phyloP scores from a whole-genome alignment of 2,888 invertebrate species.

The Eilema caniola region DNA sequence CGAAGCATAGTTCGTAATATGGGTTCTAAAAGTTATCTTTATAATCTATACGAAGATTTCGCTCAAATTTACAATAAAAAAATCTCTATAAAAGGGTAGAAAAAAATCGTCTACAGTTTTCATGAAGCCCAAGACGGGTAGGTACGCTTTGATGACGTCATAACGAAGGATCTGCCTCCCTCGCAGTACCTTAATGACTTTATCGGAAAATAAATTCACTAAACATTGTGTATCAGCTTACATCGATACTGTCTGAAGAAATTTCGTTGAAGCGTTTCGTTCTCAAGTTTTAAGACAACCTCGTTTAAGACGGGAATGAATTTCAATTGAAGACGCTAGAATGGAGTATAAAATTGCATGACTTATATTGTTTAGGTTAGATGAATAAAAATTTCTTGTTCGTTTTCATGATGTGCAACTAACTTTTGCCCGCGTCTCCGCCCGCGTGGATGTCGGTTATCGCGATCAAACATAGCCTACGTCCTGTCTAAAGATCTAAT shows the following conservation, averaged over 20 bases:
- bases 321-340: neutral
- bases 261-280: neutral
- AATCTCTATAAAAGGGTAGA: neutral
- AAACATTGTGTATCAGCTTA: slow-evolving; percentile 11
- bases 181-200: slow-evolving; percentile 25
- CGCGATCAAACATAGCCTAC: no score
- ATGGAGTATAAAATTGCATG: neutral
- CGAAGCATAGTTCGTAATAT: no score
- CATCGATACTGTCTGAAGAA: neutral
- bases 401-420: neutral
- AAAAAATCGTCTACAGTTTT: neutral
- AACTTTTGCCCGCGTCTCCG: no score
- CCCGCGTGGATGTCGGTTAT: no score
- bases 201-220: slow-evolving; percentile 33
- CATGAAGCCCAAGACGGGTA: neutral
- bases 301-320: neutral
- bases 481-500: no score
- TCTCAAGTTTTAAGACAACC: neutral
- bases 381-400: no score
- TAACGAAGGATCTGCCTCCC: slow-evolving; percentile 22
- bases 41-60: no score
- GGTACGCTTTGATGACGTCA: slow-evolving; percentile 28
- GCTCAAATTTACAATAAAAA: neutral
- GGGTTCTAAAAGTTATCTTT: no score
- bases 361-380: neutral